phyloP scores from a whole-genome alignment of 92 coral and sea anemone species.

The Bergia sp. region DNA sequence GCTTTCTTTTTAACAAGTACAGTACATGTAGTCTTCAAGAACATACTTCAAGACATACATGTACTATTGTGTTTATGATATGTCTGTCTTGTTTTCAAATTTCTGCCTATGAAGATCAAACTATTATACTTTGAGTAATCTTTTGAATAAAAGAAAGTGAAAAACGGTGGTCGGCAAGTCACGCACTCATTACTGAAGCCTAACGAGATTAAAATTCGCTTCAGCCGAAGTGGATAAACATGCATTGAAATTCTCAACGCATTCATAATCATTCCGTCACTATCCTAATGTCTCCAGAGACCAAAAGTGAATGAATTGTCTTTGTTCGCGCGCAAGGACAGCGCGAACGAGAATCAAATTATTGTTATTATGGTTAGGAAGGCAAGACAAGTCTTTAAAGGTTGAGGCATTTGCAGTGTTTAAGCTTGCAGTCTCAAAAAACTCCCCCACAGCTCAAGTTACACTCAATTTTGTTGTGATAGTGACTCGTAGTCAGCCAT shows the following conservation, averaged over 20 bases:
- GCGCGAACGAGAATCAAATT: not conserved
- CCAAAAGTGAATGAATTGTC: slow-evolving; percentile 15
- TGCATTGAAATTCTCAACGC: slow-evolving; percentile 7
- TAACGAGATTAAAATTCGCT: slow-evolving; percentile 34
- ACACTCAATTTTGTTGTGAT: not conserved
- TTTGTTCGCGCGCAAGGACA: slow-evolving; percentile 13
- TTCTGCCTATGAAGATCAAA: not conserved
- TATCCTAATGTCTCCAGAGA: slow-evolving; percentile 26
- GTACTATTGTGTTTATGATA: not conserved
- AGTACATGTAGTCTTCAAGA: no score
- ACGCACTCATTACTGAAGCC: slow-evolving; percentile 32
- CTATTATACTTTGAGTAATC: not conserved
- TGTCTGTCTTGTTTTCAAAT: not conserved
- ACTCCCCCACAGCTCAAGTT: not conserved
- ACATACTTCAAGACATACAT: not conserved
- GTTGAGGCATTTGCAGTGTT: not conserved
- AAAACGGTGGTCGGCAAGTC: not conserved
- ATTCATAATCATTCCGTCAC: not conserved
- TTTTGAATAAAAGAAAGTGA: slow-evolving; percentile 2
- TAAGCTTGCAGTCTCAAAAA: not conserved
- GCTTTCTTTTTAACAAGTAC: not conserved
- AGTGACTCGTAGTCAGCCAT: not conserved
- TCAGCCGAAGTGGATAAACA: slow-evolving; percentile 15
- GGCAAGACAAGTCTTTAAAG: not conserved
- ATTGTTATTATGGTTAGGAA: slow-evolving; percentile 7